Conservation (phyloP, 92 coral and sea anemone species). For the Bergia sp. region DNA sequence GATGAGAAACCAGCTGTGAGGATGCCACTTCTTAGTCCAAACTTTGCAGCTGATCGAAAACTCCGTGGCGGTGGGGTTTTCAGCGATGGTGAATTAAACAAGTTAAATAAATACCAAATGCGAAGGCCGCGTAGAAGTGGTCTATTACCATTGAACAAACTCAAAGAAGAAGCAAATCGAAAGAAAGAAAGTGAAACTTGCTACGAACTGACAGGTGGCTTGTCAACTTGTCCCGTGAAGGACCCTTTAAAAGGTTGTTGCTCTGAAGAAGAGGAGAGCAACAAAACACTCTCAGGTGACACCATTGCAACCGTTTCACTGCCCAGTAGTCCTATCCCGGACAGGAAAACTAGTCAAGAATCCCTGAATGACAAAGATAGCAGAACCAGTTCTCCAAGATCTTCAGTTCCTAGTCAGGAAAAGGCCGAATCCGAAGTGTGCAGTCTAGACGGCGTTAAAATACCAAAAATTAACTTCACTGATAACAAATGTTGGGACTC, state of each 20-base stretch:
- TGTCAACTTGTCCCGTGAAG: neutral
- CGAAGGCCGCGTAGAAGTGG: constrained; percentile 28
- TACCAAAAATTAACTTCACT: constrained; percentile 24
- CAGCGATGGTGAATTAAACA: constrained; percentile 8
- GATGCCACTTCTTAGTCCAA: constrained; percentile 32
- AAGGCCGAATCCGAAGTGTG: neutral
- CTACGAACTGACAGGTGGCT: neutral
- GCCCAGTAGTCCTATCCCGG: constrained; percentile 17
- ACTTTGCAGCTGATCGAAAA: constrained; percentile 21
- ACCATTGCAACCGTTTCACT: constrained; percentile 8
- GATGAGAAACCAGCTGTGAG: neutral
- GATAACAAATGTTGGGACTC: constrained; percentile 7
- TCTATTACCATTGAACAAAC: neutral
- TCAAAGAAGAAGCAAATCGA: constrained; percentile 4
- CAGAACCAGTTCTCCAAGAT: neutral
- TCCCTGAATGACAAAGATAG: neutral
- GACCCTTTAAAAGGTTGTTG: neutral
- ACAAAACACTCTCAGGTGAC: neutral
- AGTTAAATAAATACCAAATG: neutral
- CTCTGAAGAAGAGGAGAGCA: neutral
- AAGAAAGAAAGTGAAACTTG: neutral
- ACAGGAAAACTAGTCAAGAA: neutral
- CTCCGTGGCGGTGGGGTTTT: constrained; percentile 28
- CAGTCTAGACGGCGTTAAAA: constrained; percentile 7
- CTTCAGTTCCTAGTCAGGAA: neutral